Evolutionary conservation across 2,888 invertebrate species (phyloP).

Genomic region (Poecilobothrus nobilitatus): DNA sequence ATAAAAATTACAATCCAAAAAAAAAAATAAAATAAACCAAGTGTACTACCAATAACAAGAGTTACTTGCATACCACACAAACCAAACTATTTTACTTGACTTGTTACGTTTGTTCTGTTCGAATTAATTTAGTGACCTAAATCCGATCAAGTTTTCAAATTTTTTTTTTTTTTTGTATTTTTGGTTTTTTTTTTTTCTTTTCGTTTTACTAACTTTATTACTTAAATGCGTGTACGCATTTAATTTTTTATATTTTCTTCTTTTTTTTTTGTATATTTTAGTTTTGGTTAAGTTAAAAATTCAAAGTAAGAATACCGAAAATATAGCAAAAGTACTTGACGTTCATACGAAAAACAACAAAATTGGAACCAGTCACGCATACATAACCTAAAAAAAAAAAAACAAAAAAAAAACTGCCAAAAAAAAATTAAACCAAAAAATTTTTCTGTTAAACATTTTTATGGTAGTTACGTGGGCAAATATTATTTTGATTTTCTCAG

Average conservation of each 20-base stretch:
- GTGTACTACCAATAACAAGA: background rate
- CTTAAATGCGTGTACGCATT: background rate
- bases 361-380: background rate
- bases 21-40: too few species aligned
- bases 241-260: background rate
- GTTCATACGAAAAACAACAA: background rate
- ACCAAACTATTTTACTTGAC: background rate
- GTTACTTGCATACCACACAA: background rate
- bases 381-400: background rate
- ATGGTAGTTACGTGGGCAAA: background rate
- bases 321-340: background rate
- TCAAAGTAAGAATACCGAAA: slow-evolving; percentile 1
- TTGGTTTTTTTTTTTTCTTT: background rate
- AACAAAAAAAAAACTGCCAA: background rate
- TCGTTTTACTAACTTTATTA: background rate
- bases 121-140: slow-evolving; percentile 6
- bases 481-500: background rate
- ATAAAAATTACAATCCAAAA: too few species aligned
- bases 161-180: background rate
- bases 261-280: background rate
- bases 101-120: background rate
- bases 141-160: background rate
- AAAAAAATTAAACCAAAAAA: background rate
- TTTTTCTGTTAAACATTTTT: background rate
- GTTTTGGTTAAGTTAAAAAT: background rate